Conservation (phyloP, 2,113 vertebrate species). For the Eurypyga helias region DNA sequence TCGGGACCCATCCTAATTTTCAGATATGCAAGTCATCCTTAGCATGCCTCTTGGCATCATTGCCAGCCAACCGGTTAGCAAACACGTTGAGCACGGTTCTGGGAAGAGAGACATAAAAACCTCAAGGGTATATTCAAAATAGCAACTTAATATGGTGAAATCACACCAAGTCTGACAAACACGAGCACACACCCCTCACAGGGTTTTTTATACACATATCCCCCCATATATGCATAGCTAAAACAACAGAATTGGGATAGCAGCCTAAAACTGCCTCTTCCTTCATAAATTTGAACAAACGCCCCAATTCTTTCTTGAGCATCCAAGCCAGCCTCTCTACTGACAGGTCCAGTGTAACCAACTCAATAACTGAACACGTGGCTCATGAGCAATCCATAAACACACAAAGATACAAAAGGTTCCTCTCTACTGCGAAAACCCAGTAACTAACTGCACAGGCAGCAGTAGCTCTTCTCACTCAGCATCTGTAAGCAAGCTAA, state of each 20-base stretch:
- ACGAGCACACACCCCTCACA: rapidly evolving
- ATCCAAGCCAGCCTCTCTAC: not conserved
- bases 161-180: not conserved
- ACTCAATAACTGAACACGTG: not conserved
- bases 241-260: not conserved
- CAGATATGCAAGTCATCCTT: not conserved
- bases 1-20: not conserved
- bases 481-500: not conserved
- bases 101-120: not conserved
- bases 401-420: rapidly evolving
- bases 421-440: not conserved
- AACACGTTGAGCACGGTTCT: rapidly evolving
- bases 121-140: not conserved
- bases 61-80: not conserved
- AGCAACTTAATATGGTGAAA: not conserved
- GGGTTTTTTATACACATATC: not conserved
- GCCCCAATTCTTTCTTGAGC: not conserved
- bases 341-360: not conserved
- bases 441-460: not conserved
- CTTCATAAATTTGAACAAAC: not conserved
- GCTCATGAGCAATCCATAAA: not conserved
- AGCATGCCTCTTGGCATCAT: not conserved
- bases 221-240: not conserved
- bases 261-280: not conserved
- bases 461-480: not conserved